These are phyloP conservation scores for Acrocephalus arundinaceus DNA, from an alignment of 2,113 vertebrate species.

Conservation along the genomic window DNA sequence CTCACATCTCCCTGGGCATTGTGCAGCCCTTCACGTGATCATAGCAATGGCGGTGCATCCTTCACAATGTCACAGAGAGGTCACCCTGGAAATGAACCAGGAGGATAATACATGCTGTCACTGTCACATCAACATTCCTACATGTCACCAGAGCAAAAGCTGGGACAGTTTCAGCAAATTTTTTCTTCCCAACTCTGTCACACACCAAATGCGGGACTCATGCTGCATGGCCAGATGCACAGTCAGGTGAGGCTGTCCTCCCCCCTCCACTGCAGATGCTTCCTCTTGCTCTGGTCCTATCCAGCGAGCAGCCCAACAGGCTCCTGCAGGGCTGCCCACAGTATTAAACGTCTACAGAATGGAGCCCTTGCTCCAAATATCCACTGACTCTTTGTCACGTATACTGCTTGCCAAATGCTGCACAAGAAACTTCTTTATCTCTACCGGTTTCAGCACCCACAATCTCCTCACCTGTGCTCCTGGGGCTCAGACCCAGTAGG, in stretches of 20 bases:
- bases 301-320: neutral
- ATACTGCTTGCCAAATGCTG: neutral
- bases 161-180: neutral
- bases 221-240: accelerated
- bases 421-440: neutral
- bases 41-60: neutral
- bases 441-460: neutral
- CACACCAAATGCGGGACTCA: neutral
- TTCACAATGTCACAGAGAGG: neutral
- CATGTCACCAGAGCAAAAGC: neutral
- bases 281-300: neutral
- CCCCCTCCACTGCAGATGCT: neutral
- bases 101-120: neutral
- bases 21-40: accelerated
- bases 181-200: neutral
- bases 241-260: accelerated
- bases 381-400: accelerated
- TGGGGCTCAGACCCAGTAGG: neutral
- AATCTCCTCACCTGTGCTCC: neutral
- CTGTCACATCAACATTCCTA: neutral
- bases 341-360: neutral
- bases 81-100: neutral
- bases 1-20: accelerated
- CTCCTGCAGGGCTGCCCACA: neutral
- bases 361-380: neutral